These are phyloP conservation scores for Tromatobia lineatoria DNA, from an alignment of 2,888 invertebrate species.

Conservation along the genomic window DNA sequence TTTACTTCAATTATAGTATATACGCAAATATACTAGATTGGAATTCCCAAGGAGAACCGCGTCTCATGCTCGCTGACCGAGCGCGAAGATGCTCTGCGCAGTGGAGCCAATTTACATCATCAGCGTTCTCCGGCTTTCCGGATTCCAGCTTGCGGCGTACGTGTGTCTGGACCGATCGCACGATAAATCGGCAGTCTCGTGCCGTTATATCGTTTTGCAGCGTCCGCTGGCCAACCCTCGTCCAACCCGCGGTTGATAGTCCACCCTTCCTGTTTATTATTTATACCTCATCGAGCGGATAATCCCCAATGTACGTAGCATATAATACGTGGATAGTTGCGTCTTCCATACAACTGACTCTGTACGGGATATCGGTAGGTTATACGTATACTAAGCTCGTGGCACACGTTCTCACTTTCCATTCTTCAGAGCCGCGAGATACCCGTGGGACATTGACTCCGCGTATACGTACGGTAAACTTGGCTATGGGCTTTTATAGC, in stretches of 20 bases:
- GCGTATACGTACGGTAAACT: slow-evolving; percentile 43
- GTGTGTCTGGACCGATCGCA: slow-evolving; percentile 62
- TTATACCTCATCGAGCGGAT: slow-evolving; percentile 61
- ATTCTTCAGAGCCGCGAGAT: slow-evolving; percentile 57
- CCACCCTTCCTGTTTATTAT: slow-evolving; percentile 67
- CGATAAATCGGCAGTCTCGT: slow-evolving; percentile 66
- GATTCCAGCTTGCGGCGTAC: slow-evolving; percentile 71
- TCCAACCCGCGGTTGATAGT: slow-evolving; percentile 24
- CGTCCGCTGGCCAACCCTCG: slow-evolving; percentile 31
- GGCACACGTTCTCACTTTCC: slow-evolving; percentile 61
- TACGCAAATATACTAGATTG: slow-evolving; percentile 19
- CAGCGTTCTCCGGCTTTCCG: slow-evolving; percentile 75
- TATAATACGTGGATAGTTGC: background rate
- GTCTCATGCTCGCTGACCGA: slow-evolving; percentile 22
- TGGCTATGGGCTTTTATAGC: background rate
- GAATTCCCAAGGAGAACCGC: slow-evolving; percentile 5
- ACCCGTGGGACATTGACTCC: slow-evolving; percentile 64
- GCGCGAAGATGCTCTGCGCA: slow-evolving; percentile 13
- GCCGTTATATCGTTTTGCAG: slow-evolving; percentile 61
- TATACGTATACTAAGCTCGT: slow-evolving; percentile 3
- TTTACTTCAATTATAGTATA: slow-evolving; percentile 6
- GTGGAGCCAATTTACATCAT: slow-evolving; percentile 76
- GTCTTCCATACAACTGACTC: background rate
- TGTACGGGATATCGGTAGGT: slow-evolving; percentile 2
- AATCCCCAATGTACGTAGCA: slow-evolving; percentile 29